Evolutionary conservation across 1,140 invertebrate species (phyloP).

Genomic region (Drosophila rufa): DNA sequence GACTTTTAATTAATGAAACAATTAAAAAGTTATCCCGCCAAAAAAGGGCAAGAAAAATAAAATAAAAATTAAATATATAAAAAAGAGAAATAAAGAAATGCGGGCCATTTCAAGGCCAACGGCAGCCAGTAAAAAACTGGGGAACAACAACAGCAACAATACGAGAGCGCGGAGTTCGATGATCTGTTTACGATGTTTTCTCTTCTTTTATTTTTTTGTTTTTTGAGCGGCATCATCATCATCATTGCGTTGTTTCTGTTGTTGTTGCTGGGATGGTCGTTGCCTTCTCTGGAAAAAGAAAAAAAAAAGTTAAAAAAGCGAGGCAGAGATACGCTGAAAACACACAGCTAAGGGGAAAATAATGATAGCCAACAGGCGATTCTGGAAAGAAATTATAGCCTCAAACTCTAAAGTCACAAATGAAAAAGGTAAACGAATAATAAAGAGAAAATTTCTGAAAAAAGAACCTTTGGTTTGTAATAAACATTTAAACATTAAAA

Average conservation of each 20-base stretch:
- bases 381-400: not conserved
- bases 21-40: slow-evolving; percentile 68
- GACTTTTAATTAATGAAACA: slow-evolving; percentile 77
- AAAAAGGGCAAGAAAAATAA: slow-evolving; percentile 29
- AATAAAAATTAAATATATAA: slow-evolving; percentile 19
- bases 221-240: slow-evolving; percentile 37
- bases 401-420: not conserved
- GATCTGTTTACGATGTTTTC: slow-evolving; percentile 77
- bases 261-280: slow-evolving; percentile 47
- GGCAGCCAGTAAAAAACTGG: slow-evolving; percentile 25
- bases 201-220: slow-evolving; percentile 7
- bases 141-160: slow-evolving; percentile 20
- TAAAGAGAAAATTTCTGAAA: not conserved
- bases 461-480: not conserved
- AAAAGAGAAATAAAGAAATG: slow-evolving; percentile 1
- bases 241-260: slow-evolving; percentile 31
- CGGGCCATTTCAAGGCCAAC: slow-evolving; percentile 64
- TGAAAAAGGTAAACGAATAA: not conserved
- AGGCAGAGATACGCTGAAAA: slow-evolving; percentile 2
- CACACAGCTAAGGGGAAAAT: slow-evolving; percentile 11
- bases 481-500: too few relatives aligned
- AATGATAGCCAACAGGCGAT: not conserved
- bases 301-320: slow-evolving; percentile 1
- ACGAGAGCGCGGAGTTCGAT: slow-evolving; percentile 62
- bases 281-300: slow-evolving; percentile 49